Conservation (phyloP, 2,888 invertebrate genomes). For the Bruchidius siliquastri region DNA sequence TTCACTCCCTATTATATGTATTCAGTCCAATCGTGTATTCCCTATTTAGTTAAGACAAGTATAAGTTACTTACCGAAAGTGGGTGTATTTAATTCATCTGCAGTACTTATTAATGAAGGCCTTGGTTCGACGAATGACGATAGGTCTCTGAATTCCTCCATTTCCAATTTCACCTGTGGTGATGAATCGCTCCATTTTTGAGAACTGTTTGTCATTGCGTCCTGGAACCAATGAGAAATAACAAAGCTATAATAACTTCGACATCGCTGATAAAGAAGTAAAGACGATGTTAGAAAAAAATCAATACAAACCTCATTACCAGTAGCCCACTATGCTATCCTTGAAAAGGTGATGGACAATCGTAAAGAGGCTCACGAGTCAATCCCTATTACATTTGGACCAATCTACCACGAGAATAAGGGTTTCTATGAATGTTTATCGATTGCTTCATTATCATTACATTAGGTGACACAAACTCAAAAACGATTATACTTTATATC, state of each 20-base stretch:
- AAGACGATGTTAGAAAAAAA: too few species aligned
- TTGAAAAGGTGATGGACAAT: not conserved
- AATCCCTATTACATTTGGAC: too few species aligned
- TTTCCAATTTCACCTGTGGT: conserved; percentile 44
- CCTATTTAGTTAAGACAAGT: too few species aligned
- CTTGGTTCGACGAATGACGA: conserved; percentile 51
- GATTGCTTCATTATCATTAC: too few species aligned
- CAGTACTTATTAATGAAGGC: conserved; percentile 37
- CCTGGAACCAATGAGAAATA: not conserved
- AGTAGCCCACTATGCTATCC: not conserved
- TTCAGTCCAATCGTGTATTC: too few species aligned
- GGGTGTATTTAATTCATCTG: conserved; percentile 45
- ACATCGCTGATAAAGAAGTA: not conserved
- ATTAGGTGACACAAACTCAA: too few species aligned
- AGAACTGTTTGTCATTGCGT: not conserved
- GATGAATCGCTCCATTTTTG: not conserved
- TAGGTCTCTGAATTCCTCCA: conserved; percentile 70
- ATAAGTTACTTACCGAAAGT: conserved; percentile 36
- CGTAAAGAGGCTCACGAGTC: not conserved
- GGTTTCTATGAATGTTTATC: too few species aligned
- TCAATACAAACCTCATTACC: not conserved
- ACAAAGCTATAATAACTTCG: not conserved
- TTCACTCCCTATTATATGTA: too few species aligned
- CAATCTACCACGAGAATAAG: too few species aligned
- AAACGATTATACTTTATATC: too few species aligned